A percentile compares a stretch with the other conserved stretches of the same genome.
phyloP scores from a whole-genome alignment of 1,140 invertebrate genomes.

The Anoplolepis gracilipes region DNA sequence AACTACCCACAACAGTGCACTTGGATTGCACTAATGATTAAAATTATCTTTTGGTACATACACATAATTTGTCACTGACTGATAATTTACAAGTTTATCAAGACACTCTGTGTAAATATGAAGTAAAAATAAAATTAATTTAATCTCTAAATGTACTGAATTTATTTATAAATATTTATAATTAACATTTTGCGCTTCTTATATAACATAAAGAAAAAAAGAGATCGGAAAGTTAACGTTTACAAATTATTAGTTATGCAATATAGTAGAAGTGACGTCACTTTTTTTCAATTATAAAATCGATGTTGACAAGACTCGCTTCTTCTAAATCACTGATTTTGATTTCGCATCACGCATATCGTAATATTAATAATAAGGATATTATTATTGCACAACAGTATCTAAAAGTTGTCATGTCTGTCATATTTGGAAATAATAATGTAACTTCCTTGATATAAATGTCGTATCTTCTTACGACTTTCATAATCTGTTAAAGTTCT shows the following conservation, averaged over 20 bases:
- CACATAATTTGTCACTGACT: not conserved
- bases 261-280: not conserved
- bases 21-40: not conserved
- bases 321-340: not conserved
- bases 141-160: not conserved
- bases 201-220: not conserved
- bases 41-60: not conserved
- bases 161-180: not conserved
- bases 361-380: not conserved
- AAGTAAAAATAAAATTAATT: not conserved
- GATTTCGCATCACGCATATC: not conserved
- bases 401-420: not conserved
- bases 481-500: not conserved
- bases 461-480: not conserved
- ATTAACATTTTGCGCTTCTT: not conserved
- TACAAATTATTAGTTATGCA: not conserved
- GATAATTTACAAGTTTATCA: not conserved
- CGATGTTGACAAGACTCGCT: not conserved
- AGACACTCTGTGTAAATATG: not conserved
- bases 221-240: not conserved
- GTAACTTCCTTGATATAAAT: not conserved
- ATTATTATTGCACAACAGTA: not conserved
- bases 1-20: not conserved
- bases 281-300: not conserved
- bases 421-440: slow-evolving; percentile 3